Conservation (phyloP, 2,888 invertebrate genomes). For the Dicyrtomina minuta region DNA sequence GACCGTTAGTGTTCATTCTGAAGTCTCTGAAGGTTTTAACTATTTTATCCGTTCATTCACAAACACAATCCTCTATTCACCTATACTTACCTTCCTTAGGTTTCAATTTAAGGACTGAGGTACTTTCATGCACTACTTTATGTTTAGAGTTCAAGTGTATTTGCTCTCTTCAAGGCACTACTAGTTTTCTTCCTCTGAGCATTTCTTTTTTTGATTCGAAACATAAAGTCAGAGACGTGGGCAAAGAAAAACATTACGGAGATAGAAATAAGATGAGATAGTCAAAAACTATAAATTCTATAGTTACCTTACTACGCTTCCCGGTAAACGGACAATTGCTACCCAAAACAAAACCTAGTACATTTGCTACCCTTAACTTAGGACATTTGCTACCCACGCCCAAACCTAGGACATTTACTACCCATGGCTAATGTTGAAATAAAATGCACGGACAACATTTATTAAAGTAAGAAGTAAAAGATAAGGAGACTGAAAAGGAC, state of each 20-base stretch:
- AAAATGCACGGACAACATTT: not conserved
- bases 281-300: not conserved
- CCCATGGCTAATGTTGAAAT: too few relatives aligned
- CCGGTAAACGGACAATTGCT: not conserved
- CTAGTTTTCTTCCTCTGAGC: conserved; percentile 4
- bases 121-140: too few relatives aligned
- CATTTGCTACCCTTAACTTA: too few relatives aligned
- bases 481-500: not conserved
- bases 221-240: not conserved
- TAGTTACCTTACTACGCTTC: conserved; percentile 4
- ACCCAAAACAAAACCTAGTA: too few relatives aligned
- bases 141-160: not conserved
- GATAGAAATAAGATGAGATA: too few relatives aligned
- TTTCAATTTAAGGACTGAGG: too few relatives aligned
- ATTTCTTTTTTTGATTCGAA: conserved; percentile 17
- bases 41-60: conserved; percentile 25
- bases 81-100: too few relatives aligned
- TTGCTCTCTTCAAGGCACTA: not conserved
- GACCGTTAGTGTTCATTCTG: conserved; percentile 20
- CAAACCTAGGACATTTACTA: too few relatives aligned
- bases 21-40: conserved; percentile 21
- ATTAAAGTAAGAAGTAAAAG: not conserved
- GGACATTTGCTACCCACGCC: too few relatives aligned
- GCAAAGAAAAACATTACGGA: too few relatives aligned
- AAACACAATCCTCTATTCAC: too few relatives aligned